Evolutionary conservation across 2,797 vertebrate species (phyloP).

Genomic region (Poecilia gillii): DNA sequence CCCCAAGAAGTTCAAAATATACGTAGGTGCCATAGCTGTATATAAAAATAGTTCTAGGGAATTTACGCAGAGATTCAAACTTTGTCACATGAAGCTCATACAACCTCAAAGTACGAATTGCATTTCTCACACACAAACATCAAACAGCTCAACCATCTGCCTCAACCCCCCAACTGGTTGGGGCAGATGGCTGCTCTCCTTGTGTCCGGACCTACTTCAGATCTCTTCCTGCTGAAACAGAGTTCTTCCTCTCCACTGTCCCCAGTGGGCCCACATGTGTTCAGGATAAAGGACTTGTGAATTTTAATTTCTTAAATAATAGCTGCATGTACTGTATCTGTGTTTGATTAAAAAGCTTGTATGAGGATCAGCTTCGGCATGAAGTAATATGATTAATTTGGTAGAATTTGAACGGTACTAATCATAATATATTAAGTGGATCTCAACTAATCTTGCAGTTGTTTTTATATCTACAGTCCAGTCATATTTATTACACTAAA

Average conservation of each 20-base stretch:
- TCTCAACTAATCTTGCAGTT: background rate
- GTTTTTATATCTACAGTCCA: background rate
- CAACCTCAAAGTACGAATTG: background rate
- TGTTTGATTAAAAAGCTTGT: background rate
- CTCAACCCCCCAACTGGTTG: background rate
- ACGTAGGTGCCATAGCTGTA: background rate
- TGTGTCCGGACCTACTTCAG: background rate
- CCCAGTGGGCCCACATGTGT: no score
- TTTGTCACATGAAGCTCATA: background rate
- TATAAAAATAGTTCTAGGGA: background rate
- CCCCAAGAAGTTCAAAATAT: background rate
- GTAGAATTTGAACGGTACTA: background rate
- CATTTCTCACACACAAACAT: background rate
- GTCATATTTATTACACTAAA: background rate
- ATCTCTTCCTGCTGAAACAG: background rate
- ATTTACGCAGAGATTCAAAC: background rate
- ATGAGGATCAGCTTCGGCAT: background rate
- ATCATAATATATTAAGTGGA: background rate
- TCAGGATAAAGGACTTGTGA: background rate
- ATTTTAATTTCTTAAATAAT: background rate
- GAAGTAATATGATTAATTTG: background rate
- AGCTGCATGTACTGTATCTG: background rate
- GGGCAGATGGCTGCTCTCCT: slow-evolving; percentile 1
- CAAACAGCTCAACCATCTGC: slow-evolving; percentile 7
- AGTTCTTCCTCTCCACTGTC: slow-evolving; percentile 6